Percentiles rank a stretch among this genome's conserved stretches.
Conservation (phyloP, 2,113 vertebrate species). For the Columbina picui region DNA sequence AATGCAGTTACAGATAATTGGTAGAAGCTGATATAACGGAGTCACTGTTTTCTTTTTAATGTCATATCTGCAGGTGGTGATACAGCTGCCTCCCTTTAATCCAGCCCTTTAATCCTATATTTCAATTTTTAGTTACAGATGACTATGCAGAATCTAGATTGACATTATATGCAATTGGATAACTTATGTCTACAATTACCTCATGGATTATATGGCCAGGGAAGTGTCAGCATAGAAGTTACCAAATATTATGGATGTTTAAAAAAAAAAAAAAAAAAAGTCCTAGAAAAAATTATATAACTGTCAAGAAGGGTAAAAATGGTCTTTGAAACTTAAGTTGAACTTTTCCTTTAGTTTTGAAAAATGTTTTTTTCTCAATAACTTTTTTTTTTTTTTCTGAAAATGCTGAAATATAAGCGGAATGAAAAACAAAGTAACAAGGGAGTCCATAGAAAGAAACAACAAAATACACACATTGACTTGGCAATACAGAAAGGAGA, state of each 20-base stretch:
- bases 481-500: background rate
- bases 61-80: background rate
- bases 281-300: background rate
- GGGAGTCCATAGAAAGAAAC: background rate
- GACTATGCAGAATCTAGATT: constrained; percentile 20
- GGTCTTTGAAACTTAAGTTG: background rate
- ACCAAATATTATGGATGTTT: background rate
- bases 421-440: background rate
- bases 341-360: background rate
- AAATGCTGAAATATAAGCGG: background rate
- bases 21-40: background rate
- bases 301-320: background rate
- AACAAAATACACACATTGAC: background rate
- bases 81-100: background rate
- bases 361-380: background rate
- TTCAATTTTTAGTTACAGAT: constrained; percentile 56
- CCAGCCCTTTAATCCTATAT: background rate
- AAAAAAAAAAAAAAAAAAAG: constrained; percentile 1
- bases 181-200: constrained; percentile 24
- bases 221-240: background rate
- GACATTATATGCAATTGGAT: constrained; percentile 22
- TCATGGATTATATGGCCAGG: constrained; percentile 8
- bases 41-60: background rate
- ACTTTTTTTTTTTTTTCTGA: background rate
- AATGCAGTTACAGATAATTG: background rate